These are phyloP conservation scores for Gobiocypris rarus DNA, from an alignment of 2,113 vertebrate genomes.

Conservation along the genomic window DNA sequence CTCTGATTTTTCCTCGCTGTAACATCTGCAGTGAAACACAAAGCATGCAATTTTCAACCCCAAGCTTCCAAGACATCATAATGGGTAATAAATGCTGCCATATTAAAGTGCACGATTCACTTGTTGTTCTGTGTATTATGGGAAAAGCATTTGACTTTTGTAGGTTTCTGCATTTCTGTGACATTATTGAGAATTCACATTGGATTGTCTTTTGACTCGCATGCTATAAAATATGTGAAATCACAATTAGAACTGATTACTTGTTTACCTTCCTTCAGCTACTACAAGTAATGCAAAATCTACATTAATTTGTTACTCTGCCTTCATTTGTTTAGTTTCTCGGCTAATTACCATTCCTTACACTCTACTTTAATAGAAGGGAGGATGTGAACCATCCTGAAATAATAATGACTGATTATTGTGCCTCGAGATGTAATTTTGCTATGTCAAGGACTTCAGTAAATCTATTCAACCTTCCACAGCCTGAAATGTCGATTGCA, in stretches of 20 bases:
- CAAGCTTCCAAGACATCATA: constrained; percentile 25
- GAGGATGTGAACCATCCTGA: constrained; percentile 39
- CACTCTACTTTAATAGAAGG: constrained; percentile 7
- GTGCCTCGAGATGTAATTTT: constrained; percentile 39
- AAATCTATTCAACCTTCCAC: constrained; percentile 50
- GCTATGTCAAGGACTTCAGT: constrained; percentile 52
- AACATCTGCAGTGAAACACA: constrained; percentile 29
- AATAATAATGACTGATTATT: constrained; percentile 49
- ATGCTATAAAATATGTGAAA: neutral
- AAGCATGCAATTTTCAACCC: constrained; percentile 11
- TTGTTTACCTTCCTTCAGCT: neutral
- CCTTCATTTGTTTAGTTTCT: constrained; percentile 38
- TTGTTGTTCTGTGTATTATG: neutral
- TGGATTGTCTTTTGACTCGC: neutral
- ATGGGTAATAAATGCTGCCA: constrained; percentile 22
- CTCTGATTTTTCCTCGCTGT: constrained; percentile 10
- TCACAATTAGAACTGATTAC: neutral
- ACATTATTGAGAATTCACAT: neutral
- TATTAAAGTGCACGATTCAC: neutral
- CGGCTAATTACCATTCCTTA: neutral
- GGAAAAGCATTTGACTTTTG: neutral
- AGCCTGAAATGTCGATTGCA: constrained; percentile 60
- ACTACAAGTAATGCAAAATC: neutral
- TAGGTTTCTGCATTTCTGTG: neutral
- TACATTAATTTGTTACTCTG: neutral